A percentile compares a stretch with the other conserved stretches of the same genome.
These are phyloP conservation scores for Neogale vison DNA, from an alignment of 2,113 vertebrate species.

Conservation along the genomic window DNA sequence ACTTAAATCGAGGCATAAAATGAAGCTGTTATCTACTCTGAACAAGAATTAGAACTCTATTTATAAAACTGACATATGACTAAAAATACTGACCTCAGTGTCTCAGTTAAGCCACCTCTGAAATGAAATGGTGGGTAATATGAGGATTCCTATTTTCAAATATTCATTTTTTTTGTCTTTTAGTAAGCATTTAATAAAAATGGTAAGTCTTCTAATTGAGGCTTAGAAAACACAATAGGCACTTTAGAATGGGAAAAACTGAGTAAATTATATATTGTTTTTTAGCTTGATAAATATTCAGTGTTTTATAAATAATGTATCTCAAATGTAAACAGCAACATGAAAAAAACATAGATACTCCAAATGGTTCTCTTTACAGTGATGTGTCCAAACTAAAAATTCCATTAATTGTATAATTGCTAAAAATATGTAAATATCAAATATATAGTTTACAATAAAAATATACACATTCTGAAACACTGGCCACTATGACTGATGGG, in stretches of 20 bases:
- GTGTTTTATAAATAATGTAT: background rate
- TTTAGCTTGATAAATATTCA: background rate
- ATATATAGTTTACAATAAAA: background rate
- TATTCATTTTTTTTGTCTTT: background rate
- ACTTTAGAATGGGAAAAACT: background rate
- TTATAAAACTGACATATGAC: slow-evolving; percentile 34
- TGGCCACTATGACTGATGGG: background rate
- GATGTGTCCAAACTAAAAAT: background rate
- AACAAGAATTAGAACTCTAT: slow-evolving; percentile 34
- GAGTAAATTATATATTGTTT: background rate
- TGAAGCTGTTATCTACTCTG: background rate
- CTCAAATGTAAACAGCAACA: background rate
- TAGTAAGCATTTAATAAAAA: slow-evolving; percentile 30
- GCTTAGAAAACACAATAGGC: background rate
- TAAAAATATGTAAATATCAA: background rate
- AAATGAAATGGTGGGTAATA: background rate
- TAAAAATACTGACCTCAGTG: slow-evolving; percentile 17
- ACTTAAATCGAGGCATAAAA: background rate
- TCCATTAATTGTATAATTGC: background rate
- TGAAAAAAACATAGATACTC: slow-evolving; percentile 4
- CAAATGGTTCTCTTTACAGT: background rate
- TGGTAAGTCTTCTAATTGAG: background rate
- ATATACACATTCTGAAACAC: background rate
- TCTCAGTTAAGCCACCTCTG: slow-evolving; percentile 18
- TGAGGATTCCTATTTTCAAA: background rate